Evolutionary conservation across 2,888 invertebrate species (phyloP), one percentile per base, ranked within the genome.

Genomic region (Matsumyia berberina): DNA sequence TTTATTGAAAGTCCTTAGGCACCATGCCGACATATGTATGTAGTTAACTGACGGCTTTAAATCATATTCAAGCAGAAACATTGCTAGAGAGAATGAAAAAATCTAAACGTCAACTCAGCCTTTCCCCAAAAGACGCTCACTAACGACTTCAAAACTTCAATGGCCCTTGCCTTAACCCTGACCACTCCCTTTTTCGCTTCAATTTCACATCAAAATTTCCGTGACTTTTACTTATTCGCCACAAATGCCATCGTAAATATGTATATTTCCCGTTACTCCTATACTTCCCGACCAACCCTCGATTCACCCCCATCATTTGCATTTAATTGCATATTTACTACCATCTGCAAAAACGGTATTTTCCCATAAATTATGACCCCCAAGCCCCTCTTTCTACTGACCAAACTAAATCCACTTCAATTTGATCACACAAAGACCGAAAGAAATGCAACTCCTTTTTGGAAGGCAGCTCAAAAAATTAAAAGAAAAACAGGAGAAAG

Each of bases 281-380:
- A 39, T 39, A 12, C 39, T 5, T 39, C 12, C 29, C 12, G 33
- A 12, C 19, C 19, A 29, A 42, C 17, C 19, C 49, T 17, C 31
- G 9, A 46, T 31, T 57, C 58, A 29, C 9, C 37, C 24, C 37
- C 58, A 37, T 57, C 72, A 72, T 79, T 79, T 79, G 64, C 78
- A 78, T 78, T 35, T 49, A 78, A 78, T 72, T 72, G 62, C 72
- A 72, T 78, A 78, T 55, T 69, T 70, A 67, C 42, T 7, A 35
- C 46, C 37, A 60, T 53, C 33, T 44, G 39, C 39, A 58, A 24
- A 12, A 44, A 31, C 11, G 12, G 35, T 64, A 46, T 57, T 31
- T 42, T 12, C 49, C 33, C 58, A 76, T 67, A 67, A 76, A 51
- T 33, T 64, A 58, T 33, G 24, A 49, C n/a, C 58, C 11, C 31